Conservation (phyloP, 2,113 vertebrate species). For the Emberiza fucata region DNA sequence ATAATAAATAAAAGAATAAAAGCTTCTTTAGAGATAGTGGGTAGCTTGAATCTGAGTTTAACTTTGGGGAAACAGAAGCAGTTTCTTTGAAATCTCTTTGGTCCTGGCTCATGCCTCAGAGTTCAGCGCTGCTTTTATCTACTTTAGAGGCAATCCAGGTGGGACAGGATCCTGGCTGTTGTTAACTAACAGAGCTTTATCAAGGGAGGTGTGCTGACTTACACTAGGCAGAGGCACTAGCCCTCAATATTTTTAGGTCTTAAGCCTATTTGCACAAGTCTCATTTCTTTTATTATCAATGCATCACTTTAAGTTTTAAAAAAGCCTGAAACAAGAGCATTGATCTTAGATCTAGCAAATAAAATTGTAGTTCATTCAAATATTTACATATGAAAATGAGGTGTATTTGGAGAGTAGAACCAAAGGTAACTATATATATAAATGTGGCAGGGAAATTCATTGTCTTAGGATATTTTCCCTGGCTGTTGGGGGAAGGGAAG, state of each 20-base stretch:
- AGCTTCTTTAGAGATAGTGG: not conserved
- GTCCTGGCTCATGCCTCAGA: not conserved
- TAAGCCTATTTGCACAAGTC: constrained; percentile 3
- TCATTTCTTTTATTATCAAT: constrained; percentile 24
- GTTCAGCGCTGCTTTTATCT: constrained; percentile 50
- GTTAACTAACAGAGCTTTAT: not conserved
- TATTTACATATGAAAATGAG: constrained; percentile 47
- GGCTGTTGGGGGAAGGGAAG: not conserved
- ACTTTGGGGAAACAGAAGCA: not conserved
- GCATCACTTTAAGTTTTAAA: not conserved
- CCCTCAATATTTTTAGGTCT: constrained; percentile 18
- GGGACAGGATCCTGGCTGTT: not conserved
- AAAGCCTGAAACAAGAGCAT: not conserved
- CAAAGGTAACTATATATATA: not conserved
- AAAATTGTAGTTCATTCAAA: constrained; percentile 41
- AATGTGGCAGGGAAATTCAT: not conserved
- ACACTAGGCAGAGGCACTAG: not conserved
- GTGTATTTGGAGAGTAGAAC: constrained; percentile 49
- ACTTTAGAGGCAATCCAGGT: not conserved
- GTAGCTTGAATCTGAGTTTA: not conserved
- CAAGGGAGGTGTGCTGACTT: not conserved
- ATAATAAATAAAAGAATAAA: not conserved
- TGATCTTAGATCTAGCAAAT: not conserved
- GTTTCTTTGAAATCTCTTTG: constrained; percentile 40
- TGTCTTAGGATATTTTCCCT: not conserved